phyloP scores from a whole-genome alignment of 2,888 invertebrate genomes.

The Hydriomena furcata region DNA sequence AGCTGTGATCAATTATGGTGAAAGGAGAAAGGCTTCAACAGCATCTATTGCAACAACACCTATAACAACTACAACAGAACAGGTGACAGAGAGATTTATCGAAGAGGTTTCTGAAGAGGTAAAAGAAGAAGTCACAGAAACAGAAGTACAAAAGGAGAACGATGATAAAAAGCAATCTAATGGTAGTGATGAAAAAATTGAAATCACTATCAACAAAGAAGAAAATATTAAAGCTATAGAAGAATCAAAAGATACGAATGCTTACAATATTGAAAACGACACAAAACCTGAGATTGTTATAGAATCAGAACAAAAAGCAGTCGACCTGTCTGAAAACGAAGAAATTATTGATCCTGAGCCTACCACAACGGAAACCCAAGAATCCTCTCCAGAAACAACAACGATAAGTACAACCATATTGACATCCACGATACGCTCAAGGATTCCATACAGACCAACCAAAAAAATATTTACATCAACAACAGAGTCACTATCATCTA shows the following conservation, averaged over 20 bases:
- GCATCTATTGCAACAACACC: conserved; percentile 27
- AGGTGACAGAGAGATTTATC: conserved; percentile 26
- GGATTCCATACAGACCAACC: conserved; percentile 69
- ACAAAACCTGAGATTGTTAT: conserved; percentile 49
- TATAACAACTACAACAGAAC: conserved; percentile 29
- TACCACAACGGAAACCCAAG: conserved; percentile 41
- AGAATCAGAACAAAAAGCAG: conserved; percentile 49
- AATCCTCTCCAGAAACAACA: conserved; percentile 50
- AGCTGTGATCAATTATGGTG: conserved; percentile 66
- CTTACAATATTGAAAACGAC: conserved; percentile 19
- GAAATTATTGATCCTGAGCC: conserved; percentile 37
- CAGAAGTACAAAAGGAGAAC: conserved; percentile 14
- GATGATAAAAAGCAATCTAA: conserved; percentile 9
- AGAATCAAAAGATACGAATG: conserved; percentile 1
- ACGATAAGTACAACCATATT: conserved; percentile 56
- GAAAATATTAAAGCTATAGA: conserved; percentile 4
- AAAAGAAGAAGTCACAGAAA: conserved; percentile 12
- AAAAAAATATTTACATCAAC: conserved; percentile 70
- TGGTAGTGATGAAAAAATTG: conserved; percentile 14
- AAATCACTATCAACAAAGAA: conserved; percentile 18
- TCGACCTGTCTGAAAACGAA: conserved; percentile 53
- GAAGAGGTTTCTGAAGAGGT: conserved; percentile 33
- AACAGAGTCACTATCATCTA: conserved; percentile 66
- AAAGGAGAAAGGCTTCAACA: conserved; percentile 45
- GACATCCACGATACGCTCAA: conserved; percentile 51